phyloP scores from a whole-genome alignment of 2,113 vertebrate species.

The Nerophis ophidion region DNA sequence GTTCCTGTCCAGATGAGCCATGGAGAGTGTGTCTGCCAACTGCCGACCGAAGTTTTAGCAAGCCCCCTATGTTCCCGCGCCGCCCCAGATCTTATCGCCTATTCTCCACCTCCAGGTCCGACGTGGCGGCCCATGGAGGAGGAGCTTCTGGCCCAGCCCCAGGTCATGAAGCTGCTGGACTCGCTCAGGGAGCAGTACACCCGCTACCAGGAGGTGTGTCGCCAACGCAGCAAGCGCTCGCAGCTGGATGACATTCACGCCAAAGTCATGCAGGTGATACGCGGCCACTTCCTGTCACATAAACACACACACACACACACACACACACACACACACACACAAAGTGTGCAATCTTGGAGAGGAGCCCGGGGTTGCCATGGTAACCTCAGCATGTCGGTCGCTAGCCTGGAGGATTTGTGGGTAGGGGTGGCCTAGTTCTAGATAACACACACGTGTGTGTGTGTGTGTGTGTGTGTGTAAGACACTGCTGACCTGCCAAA shows the following conservation, averaged over 20 bases:
- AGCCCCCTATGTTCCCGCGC: not conserved
- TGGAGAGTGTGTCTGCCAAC: too few species aligned
- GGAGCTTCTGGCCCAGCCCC: constrained; percentile 92
- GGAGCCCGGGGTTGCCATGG: constrained; percentile 46
- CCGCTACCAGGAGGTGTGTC: constrained; percentile 91
- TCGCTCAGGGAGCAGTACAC: constrained; percentile 94
- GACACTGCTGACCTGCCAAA: constrained; percentile 52
- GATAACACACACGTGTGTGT: constrained; percentile 12
- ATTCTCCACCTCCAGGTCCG: constrained; percentile 57
- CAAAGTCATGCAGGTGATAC: constrained; percentile 96
- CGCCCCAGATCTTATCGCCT: not conserved
- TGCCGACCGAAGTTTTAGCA: not conserved
- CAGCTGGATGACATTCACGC: constrained; percentile 95
- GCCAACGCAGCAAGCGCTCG: constrained; percentile 91
- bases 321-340: not conserved
- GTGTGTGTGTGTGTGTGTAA: not conserved
- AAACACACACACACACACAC: not conserved
- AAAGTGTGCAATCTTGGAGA: constrained; percentile 30
- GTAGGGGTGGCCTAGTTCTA: constrained; percentile 46
- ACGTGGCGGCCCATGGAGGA: constrained; percentile 98
- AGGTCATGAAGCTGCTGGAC: constrained; percentile 96
- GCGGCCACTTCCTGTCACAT: not conserved
- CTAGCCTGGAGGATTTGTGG: constrained; percentile 39
- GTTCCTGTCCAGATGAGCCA: too few species aligned
- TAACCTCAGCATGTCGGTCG: constrained; percentile 32